Evolutionary conservation across 2,888 invertebrate genomes (phyloP).

Genomic region (Eurytoma californica): DNA sequence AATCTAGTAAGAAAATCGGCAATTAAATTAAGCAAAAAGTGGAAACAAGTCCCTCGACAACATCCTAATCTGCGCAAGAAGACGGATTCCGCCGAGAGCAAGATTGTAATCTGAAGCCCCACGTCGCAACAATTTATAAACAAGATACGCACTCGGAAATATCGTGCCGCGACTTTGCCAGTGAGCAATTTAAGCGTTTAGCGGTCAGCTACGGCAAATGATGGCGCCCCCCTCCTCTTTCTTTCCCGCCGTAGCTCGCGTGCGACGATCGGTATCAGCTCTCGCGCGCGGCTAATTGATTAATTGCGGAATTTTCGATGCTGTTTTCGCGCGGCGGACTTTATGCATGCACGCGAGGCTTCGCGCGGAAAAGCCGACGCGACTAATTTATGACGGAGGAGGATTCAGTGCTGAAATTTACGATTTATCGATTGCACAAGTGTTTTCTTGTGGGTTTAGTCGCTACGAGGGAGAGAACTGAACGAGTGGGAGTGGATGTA

Average conservation of each 20-base stretch:
- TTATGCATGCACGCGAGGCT: not conserved
- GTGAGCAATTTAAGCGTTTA: slow-evolving; percentile 11
- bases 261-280: slow-evolving; percentile 37
- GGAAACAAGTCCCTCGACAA: not conserved
- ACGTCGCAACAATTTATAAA: slow-evolving; percentile 13
- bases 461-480: not conserved
- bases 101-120: slow-evolving; percentile 5
- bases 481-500: slow-evolving; percentile 6
- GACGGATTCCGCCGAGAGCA: slow-evolving; percentile 11
- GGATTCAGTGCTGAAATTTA: slow-evolving; percentile 49
- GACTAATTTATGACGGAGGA: slow-evolving; percentile 48
- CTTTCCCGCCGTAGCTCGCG: not conserved
- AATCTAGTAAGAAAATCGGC: too few relatives aligned
- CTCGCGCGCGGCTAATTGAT: slow-evolving; percentile 50
- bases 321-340: slow-evolving; percentile 25
- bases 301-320: slow-evolving; percentile 50
- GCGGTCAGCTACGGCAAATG: slow-evolving; percentile 34
- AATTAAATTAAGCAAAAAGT: not conserved
- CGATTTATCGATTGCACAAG: slow-evolving; percentile 58
- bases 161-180: not conserved
- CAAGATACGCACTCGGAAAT: not conserved
- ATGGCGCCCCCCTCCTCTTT: slow-evolving; percentile 4
- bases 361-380: slow-evolving; percentile 14
- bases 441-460: slow-evolving; percentile 44
- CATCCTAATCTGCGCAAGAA: not conserved